Percentiles rank a stretch among this genome's conserved stretches.
Evolutionary conservation across 1,140 invertebrate genomes (phyloP).

Genomic region (Pararge aegeria): DNA sequence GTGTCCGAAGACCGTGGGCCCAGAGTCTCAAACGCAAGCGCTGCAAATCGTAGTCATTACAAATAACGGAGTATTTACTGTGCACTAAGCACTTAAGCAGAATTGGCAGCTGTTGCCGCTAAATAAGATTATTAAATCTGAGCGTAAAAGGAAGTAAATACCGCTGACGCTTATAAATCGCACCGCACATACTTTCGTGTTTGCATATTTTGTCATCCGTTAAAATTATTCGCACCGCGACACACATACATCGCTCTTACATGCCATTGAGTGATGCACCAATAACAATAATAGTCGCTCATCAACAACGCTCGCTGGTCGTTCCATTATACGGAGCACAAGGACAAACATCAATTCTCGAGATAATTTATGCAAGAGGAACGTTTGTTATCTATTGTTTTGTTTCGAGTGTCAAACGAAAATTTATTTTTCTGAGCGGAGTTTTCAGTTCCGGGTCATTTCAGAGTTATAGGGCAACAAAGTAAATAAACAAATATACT

Average conservation of each 20-base stretch:
- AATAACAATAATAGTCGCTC: constrained; percentile 19
- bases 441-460: too few species aligned
- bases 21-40: too few species aligned
- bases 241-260: constrained; percentile 9
- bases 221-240: constrained; percentile 20
- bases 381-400: neutral
- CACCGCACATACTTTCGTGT: constrained; percentile 8
- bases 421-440: neutral
- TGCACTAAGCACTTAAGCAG: too few species aligned
- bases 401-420: neutral
- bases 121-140: neutral
- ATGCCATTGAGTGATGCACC: constrained; percentile 18
- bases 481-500: too few species aligned
- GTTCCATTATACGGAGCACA: neutral
- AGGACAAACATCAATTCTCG: neutral
- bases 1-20: too few species aligned
- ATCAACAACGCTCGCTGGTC: neutral
- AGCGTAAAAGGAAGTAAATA: too few species aligned
- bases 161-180: neutral
- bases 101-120: too few species aligned
- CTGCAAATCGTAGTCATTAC: too few species aligned
- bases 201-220: constrained; percentile 22
- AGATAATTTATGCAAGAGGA: neutral
- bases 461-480: too few species aligned
- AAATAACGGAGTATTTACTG: too few species aligned